Base-by-base conservation (phyloP, 2,888 invertebrate genomes). In the Drosophila fungiperda region DNA sequence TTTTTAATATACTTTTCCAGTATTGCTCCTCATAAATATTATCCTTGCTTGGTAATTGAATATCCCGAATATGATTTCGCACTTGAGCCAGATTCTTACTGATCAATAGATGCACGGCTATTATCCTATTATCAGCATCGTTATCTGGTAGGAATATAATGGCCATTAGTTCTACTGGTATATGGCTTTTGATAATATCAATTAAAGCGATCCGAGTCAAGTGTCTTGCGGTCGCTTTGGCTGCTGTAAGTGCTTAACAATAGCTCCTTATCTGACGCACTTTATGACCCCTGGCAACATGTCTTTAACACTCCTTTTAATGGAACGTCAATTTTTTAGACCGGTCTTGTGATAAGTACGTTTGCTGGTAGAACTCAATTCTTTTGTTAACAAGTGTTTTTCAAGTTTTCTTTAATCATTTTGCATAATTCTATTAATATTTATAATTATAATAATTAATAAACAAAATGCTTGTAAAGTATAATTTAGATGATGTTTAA, bases 111-210 rank as follows among this genome's bases (percentile, higher is more conserved):
- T 75, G 66, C 60, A 59, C 58, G 63, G 60, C 76, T 77, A 89
- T 90, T 91, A 91, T 91, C 87, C 76, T 77, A 89, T 90, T 91
- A 91, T 91, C 87, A 82, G 85, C 69, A 75, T 81, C 88, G 78
- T 91, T 90, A 91, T 91, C 81, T 86, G 83, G 90, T 91, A 90
- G 85, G 80, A 60, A 61, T 67, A 83, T 59, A 80, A 83, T 83
- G 78, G 69, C 74, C 74, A 80, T 85, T 87, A 78, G 69, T 50
- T 82, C 80, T 83, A 87, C 84, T 82, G 80, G 63, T 86, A 78
- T 76, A 79, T 78, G 68, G 40, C 61, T 40, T 80, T 80, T 80
- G 76, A 78, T 83, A 80, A 73, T 73, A 82, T 73, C 80, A 82
- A 74, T 66, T 59, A 70, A 69, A 72, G 9, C 61, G 45, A 54